Evolutionary conservation across 2,113 vertebrate genomes (phyloP).

Genomic region (Raja brachyura): DNA sequence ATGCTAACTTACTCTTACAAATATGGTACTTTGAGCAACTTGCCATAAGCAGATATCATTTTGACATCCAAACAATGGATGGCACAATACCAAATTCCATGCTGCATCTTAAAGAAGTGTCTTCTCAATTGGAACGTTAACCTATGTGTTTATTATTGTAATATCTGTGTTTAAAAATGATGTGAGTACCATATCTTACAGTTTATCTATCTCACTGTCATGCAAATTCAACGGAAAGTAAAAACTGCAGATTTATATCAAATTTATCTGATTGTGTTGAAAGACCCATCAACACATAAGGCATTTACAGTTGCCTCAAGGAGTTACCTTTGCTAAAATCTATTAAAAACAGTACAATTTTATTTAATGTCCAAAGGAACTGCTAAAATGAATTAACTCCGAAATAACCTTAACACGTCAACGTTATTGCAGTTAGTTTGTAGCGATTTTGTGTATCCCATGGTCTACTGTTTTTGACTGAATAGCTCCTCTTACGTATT

Average conservation of each 20-base stretch:
- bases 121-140: background rate
- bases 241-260: background rate
- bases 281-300: background rate
- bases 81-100: no score
- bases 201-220: background rate
- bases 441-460: background rate
- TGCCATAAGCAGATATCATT: no score
- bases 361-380: background rate
- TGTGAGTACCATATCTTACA: background rate
- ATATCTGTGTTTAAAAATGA: background rate
- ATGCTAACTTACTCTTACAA: no score
- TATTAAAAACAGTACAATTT: background rate
- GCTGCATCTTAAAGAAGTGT: background rate
- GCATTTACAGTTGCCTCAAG: background rate
- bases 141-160: background rate
- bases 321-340: background rate
- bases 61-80: no score
- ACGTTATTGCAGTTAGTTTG: background rate
- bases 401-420: background rate
- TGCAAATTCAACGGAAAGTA: background rate
- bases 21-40: no score
- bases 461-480: background rate
- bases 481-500: background rate
- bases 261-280: background rate
- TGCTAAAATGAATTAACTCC: background rate